Evolutionary conservation across 2,888 invertebrate genomes (phyloP).

Genomic region (Cheilosia grossa): DNA sequence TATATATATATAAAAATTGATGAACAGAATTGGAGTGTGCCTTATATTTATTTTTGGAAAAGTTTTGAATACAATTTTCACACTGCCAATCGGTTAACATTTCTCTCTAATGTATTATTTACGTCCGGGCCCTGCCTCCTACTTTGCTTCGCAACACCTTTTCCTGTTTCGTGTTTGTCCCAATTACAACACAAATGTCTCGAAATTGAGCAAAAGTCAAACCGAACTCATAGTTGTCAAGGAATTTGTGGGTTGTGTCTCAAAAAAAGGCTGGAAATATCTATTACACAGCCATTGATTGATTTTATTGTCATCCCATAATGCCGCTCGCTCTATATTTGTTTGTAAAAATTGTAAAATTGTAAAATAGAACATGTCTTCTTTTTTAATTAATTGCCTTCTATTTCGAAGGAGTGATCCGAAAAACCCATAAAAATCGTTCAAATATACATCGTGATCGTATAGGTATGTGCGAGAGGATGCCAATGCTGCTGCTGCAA

Average conservation of each 20-base stretch:
- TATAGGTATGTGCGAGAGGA: slow-evolving; percentile 6
- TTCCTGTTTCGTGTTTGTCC: not conserved
- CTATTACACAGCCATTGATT: slow-evolving; percentile 3
- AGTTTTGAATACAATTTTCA: no score
- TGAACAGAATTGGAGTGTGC: no score
- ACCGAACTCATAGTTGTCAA: slow-evolving; percentile 18
- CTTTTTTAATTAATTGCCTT: slow-evolving; percentile 25
- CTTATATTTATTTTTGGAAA: no score
- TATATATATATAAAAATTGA: no score
- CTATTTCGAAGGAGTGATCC: slow-evolving; percentile 24
- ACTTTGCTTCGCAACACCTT: slow-evolving; percentile 9
- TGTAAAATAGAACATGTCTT: slow-evolving; percentile 28
- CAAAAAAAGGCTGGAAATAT: not conserved
- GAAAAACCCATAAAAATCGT: slow-evolving; percentile 32
- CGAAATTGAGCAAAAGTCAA: slow-evolving; percentile 28
- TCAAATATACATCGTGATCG: slow-evolving; percentile 20
- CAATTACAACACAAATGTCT: not conserved
- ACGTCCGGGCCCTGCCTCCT: not conserved
- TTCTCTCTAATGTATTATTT: slow-evolving; percentile 23
- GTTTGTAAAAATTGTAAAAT: slow-evolving; percentile 18
- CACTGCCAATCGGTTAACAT: slow-evolving; percentile 12
- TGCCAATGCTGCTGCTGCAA: slow-evolving; percentile 44
- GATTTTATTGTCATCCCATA: slow-evolving; percentile 19
- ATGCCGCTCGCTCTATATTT: slow-evolving; percentile 4
- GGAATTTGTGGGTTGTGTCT: not conserved